These are phyloP conservation scores for Eupristina koningsbergeri DNA, from an alignment of 1,140 invertebrate species.

Conservation along the genomic window DNA sequence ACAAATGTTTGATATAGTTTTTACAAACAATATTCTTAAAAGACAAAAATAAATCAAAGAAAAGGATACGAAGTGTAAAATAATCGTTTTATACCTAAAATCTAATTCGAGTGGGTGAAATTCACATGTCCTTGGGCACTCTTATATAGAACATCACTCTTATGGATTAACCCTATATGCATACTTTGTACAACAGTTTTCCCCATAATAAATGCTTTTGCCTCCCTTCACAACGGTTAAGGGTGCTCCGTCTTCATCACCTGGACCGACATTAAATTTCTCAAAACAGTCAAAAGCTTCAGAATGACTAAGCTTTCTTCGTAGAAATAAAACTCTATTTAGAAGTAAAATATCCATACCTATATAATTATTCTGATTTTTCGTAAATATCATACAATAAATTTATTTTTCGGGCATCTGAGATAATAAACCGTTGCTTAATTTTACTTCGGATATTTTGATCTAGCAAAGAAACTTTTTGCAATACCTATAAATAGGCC, in stretches of 20 bases:
- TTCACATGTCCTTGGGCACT: not conserved
- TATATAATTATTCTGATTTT: not conserved
- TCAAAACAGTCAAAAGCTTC: conserved; percentile 28
- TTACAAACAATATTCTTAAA: too few species aligned
- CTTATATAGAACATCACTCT: too few species aligned
- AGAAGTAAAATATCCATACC: conserved; percentile 56
- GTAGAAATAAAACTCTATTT: conserved; percentile 62
- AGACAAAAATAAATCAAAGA: not conserved
- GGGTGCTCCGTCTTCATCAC: conserved; percentile 7
- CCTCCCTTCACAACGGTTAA: not conserved
- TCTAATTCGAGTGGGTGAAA: not conserved
- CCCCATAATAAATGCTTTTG: conserved; percentile 3
- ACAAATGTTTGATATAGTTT: too few species aligned
- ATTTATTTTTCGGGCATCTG: not conserved
- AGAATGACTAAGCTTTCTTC: conserved; percentile 52
- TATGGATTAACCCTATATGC: not conserved
- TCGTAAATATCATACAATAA: conserved; percentile 24
- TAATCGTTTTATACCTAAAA: not conserved
- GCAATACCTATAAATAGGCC: not conserved
- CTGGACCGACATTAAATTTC: conserved; percentile 36
- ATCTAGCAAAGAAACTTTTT: not conserved
- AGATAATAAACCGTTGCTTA: not conserved
- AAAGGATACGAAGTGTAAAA: not conserved
- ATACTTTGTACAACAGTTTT: not conserved
- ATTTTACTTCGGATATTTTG: not conserved